Base-by-base conservation (phyloP, 2,888 invertebrate genomes). In the Vandiemenella viatica region DNA sequence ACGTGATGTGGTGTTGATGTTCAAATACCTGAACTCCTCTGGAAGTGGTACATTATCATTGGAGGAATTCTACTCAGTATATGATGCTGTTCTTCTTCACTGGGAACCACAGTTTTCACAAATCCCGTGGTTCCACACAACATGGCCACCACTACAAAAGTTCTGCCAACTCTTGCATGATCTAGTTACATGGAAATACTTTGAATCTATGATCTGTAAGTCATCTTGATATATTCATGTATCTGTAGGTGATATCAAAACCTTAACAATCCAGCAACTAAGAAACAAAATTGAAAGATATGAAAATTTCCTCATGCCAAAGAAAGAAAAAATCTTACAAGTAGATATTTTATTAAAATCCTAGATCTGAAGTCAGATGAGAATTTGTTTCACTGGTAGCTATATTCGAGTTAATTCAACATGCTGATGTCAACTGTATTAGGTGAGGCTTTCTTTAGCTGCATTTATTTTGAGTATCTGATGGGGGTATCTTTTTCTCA, bases 1-100 rank as follows among this genome's bases (percentile, higher is more conserved):
- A 4, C 68, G 79, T 53, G 87, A 89, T 63, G 76, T 83, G 6
- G 78, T 86, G 59, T 68, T 90, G 55, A 82, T 83, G 73, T 90
- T 86, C 68, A 82, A 83, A 62, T 79, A 83, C 51, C 69, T 90
- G 55, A 86, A 89, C 65, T 67, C 70, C 26, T 76, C 79, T 0
- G 73, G 73, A 4, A 73, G 73, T 6, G 86, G 86, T 3, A 71
- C 72, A 1, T 66, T 90, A 22, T 75, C 74, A 8, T 69, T 79
- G 48, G 75, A 79, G 16, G 87, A 89, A 66, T 90, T 90, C 67
- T 70, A 77, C 50, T 68, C 73, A 19, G 69, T 84, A 45, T 84
- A 80, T 61, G 85, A 88, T 55, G 77, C 80, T 46, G 74, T 77
- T 45, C 77, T 79, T 53, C 67, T 88, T 45, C 74, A 76, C 53